Percentiles rank a stretch among this genome's conserved stretches.
phyloP scores from a whole-genome alignment of 1,140 invertebrate genomes.

The Brachionus plicatilis region DNA sequence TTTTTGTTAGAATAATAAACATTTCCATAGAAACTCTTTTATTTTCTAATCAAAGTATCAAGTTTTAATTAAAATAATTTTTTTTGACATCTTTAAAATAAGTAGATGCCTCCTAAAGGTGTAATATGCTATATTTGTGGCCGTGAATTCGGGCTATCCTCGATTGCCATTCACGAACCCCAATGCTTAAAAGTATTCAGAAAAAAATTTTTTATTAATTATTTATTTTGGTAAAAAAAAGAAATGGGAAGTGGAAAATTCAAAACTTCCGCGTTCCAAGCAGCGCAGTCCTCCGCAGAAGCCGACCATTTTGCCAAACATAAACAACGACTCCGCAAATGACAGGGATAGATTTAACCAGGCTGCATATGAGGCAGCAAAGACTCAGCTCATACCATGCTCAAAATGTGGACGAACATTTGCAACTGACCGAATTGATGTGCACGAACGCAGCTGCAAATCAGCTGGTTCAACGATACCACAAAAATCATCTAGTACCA shows the following conservation, averaged over 20 bases:
- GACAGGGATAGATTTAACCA: slow-evolving; percentile 37
- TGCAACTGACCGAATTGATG: slow-evolving; percentile 63
- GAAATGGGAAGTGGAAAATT: slow-evolving; percentile 65
- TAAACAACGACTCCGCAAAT: not conserved
- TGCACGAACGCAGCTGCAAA: slow-evolving; percentile 65
- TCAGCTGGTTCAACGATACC: slow-evolving; percentile 44
- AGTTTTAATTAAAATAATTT: not conserved
- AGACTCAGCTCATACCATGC: slow-evolving; percentile 62
- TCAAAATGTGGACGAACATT: slow-evolving; percentile 66
- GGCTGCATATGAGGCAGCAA: slow-evolving; percentile 54
- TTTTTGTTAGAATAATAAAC: not conserved
- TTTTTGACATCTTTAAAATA: not conserved
- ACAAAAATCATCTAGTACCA: not conserved
- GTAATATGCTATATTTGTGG: slow-evolving; percentile 65
- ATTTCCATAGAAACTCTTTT: not conserved
- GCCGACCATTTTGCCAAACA: slow-evolving; percentile 47
- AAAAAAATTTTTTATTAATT: not conserved
- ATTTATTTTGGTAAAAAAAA: slow-evolving; percentile 43
- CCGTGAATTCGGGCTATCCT: slow-evolving; percentile 63
- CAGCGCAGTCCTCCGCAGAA: slow-evolving; percentile 60
- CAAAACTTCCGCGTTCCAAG: slow-evolving; percentile 59
- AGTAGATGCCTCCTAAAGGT: slow-evolving; percentile 27
- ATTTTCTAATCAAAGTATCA: not conserved
- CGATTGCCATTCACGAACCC: slow-evolving; percentile 67
- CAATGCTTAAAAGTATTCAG: slow-evolving; percentile 60